These are phyloP conservation scores for Siniperca undulata DNA, from an alignment of 2,797 vertebrate species.

Conservation along the genomic window DNA sequence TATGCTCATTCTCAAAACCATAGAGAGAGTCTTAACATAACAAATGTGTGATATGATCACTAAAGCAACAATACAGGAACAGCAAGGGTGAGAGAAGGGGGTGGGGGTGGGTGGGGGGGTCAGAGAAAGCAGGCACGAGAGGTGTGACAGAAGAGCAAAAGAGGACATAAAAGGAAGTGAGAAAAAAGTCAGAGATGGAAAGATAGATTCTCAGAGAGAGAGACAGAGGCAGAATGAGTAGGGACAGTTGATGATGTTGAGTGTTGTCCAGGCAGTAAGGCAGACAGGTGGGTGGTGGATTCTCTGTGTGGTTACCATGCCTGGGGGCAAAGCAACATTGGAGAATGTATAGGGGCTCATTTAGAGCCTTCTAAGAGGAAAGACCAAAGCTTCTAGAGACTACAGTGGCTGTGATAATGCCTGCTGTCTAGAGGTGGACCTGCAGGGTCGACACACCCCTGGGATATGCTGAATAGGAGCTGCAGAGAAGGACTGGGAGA, in stretches of 20 bases:
- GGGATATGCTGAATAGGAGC: constrained; percentile 56
- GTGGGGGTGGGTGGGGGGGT: neutral
- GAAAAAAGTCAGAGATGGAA: constrained; percentile 42
- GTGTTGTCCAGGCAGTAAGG: constrained; percentile 69
- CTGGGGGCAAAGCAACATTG: constrained; percentile 60
- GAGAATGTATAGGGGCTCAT: constrained; percentile 72
- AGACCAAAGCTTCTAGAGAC: constrained; percentile 67
- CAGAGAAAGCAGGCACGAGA: constrained; percentile 49
- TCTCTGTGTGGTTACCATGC: constrained; percentile 66
- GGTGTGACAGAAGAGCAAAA: constrained; percentile 68
- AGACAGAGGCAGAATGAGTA: constrained; percentile 29
- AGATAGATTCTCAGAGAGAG: constrained; percentile 27
- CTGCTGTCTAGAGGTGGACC: constrained; percentile 61
- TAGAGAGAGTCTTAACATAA: constrained; percentile 37
- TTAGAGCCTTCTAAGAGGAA: constrained; percentile 68
- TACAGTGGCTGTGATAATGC: constrained; percentile 60
- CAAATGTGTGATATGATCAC: constrained; percentile 76
- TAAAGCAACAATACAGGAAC: constrained; percentile 77
- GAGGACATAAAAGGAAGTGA: constrained; percentile 56
- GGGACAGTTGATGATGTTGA: constrained; percentile 60
- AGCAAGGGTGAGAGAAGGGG: constrained; percentile 50
- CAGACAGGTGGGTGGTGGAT: constrained; percentile 58
- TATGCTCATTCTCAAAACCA: constrained; percentile 25
- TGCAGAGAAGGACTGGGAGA: constrained; percentile 22
- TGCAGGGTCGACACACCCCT: constrained; percentile 52